phyloP scores from a whole-genome alignment of 2,113 vertebrate species.

The Triplophysa dalaica region DNA sequence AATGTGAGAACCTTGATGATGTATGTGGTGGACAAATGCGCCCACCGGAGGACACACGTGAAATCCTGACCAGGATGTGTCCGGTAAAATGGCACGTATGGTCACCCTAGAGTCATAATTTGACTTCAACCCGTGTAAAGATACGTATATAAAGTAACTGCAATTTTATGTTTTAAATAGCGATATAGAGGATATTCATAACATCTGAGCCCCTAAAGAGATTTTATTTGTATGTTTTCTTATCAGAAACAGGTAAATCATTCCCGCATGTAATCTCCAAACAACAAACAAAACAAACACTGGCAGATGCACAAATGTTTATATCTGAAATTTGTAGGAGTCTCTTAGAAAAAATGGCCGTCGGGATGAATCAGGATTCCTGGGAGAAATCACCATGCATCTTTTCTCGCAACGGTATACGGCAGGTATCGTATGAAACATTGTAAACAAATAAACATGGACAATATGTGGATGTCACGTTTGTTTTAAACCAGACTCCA shows the following conservation, averaged over 20 bases:
- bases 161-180: no score
- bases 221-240: neutral
- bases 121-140: no score
- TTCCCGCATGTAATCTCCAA: neutral
- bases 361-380: neutral
- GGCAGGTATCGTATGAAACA: neutral
- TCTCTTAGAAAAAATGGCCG: neutral
- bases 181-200: no score
- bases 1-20: no score
- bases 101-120: no score
- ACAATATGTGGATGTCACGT: neutral
- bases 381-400: neutral
- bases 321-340: neutral
- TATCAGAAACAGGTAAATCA: neutral
- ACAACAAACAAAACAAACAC: neutral
- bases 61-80: no score
- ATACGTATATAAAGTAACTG: no score
- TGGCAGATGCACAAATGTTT: neutral
- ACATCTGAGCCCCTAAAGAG: no score
- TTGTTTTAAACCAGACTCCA: neutral
- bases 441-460: conserved; percentile 3
- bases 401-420: neutral
- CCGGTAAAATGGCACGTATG: no score
- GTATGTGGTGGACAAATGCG: no score
- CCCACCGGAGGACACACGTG: no score